Evolutionary conservation across 2,797 vertebrate genomes (phyloP).

Genomic region (Bradypus variegatus): DNA sequence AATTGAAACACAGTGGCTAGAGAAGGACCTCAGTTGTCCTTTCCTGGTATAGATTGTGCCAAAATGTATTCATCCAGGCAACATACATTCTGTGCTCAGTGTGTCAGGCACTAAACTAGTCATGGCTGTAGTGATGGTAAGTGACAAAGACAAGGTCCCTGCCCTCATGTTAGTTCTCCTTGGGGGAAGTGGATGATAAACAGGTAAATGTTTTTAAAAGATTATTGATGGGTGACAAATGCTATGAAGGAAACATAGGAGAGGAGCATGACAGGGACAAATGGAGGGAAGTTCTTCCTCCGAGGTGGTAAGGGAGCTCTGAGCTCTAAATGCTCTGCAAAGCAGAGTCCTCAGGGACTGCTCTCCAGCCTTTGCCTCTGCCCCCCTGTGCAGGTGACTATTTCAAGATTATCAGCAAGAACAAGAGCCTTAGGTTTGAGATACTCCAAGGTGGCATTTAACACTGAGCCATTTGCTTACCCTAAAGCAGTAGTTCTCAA

Average conservation of each 20-base stretch:
- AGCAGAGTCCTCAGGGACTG: not conserved
- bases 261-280: not conserved
- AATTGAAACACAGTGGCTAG: not conserved
- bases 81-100: not conserved
- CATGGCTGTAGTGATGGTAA: not conserved
- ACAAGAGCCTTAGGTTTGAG: not conserved
- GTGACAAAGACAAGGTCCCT: not conserved
- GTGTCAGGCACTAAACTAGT: not conserved
- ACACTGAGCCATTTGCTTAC: not conserved
- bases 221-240: not conserved
- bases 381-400: not conserved
- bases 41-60: not conserved
- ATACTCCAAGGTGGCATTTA: not conserved
- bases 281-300: not conserved
- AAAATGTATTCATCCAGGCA: not conserved
- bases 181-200: not conserved
- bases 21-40: not conserved
- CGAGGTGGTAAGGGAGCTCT: not conserved
- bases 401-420: not conserved
- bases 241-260: not conserved
- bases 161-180: not conserved
- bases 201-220: too few species aligned
- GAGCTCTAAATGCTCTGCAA: accelerated
- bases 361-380: not conserved
- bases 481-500: not conserved